Conservation (phyloP, 1,140 invertebrate genomes). For the Drosophila guanche region DNA sequence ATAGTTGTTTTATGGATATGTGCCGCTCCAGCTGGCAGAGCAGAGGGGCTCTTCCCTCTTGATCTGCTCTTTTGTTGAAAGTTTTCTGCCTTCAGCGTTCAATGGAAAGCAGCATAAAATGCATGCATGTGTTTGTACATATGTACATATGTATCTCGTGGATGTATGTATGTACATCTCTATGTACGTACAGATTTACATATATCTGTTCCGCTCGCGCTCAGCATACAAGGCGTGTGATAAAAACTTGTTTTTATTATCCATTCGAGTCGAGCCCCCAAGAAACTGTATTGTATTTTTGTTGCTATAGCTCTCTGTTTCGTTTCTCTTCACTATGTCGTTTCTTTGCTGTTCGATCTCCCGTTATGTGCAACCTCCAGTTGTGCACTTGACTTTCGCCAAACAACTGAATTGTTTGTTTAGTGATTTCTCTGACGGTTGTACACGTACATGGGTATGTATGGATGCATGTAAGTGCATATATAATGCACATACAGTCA, state of each 20-base stretch:
- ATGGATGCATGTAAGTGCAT: no score
- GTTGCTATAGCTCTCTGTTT: conserved; percentile 24
- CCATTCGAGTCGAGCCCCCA: conserved; percentile 52
- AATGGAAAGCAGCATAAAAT: conserved; percentile 30
- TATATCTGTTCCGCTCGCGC: no score
- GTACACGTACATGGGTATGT: no score
- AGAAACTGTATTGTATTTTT: conserved; percentile 39
- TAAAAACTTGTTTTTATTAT: conserved; percentile 44
- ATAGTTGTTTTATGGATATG: no score
- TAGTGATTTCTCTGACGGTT: no score
- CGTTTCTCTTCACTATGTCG: conserved; percentile 27
- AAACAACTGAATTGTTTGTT: no score
- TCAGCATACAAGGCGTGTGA: background rate
- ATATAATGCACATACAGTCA: no score
- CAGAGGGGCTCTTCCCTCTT: background rate
- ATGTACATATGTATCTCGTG: no score
- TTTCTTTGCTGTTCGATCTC: conserved; percentile 28
- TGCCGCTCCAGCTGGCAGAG: background rate
- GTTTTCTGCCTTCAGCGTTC: conserved; percentile 36
- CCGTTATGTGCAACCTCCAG: conserved; percentile 34
- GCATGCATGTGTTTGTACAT: background rate
- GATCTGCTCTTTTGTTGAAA: conserved; percentile 23
- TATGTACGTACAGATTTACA: no score
- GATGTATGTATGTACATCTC: no score
- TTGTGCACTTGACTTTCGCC: conserved; percentile 50